phyloP scores from a whole-genome alignment of 2,113 vertebrate species.

The Oreochromis tanganicae region DNA sequence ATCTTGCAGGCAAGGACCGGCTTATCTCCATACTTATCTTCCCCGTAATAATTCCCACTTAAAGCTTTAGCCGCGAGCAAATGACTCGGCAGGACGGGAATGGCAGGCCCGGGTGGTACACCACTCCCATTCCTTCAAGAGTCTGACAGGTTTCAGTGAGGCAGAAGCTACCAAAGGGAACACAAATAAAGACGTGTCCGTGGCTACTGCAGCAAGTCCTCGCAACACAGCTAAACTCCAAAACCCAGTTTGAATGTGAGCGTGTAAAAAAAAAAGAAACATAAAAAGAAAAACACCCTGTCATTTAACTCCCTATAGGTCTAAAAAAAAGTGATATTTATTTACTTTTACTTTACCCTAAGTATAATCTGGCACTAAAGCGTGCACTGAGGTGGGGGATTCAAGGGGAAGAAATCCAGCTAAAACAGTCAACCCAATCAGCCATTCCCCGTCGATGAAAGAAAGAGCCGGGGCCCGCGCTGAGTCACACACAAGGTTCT shows the following conservation, averaged over 20 bases:
- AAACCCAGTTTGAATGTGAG: not conserved
- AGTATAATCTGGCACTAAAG: not conserved
- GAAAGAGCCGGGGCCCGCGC: not conserved
- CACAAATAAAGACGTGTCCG: not conserved
- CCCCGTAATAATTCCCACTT: slow-evolving; percentile 70
- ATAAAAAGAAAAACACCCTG: not conserved
- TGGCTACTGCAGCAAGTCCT: not conserved
- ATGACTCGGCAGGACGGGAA: slow-evolving; percentile 37
- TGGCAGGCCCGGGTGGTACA: slow-evolving; percentile 33
- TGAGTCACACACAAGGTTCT: not conserved
- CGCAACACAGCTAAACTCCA: not conserved
- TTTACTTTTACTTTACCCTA: not conserved
- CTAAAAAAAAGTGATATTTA: not conserved
- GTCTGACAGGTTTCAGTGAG: not conserved
- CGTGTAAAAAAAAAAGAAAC: not conserved
- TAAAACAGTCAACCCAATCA: slow-evolving; percentile 45
- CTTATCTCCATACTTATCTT: slow-evolving; percentile 72
- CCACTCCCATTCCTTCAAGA: slow-evolving; percentile 15
- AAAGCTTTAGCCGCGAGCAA: slow-evolving; percentile 53
- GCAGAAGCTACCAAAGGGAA: not conserved
- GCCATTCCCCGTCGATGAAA: not conserved
- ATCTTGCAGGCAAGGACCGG: slow-evolving; percentile 48
- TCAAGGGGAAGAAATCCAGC: not conserved
- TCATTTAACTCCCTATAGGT: not conserved
- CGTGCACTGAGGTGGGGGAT: not conserved